Evolutionary conservation across 2,113 vertebrate species (phyloP).

Genomic region (Eulemur rufifrons): DNA sequence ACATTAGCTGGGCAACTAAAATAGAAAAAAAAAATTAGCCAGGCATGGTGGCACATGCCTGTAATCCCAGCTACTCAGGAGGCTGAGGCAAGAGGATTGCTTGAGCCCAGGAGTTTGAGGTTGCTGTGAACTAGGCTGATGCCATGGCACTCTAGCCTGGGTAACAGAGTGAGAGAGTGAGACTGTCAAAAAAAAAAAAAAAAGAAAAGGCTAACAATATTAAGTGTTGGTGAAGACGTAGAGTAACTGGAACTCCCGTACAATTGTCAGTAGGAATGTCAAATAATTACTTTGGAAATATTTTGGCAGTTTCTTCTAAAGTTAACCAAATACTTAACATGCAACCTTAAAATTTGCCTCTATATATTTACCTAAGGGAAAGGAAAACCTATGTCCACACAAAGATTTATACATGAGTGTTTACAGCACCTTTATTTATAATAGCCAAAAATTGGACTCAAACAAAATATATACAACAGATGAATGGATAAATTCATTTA

Average conservation of each 20-base stretch:
- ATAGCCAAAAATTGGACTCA: not conserved
- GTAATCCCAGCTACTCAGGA: no score
- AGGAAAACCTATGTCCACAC: not conserved
- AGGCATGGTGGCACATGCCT: no score
- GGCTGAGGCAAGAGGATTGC: no score
- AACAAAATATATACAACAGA: not conserved
- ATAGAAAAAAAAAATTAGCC: no score
- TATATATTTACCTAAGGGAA: not conserved
- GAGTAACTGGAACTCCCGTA: not conserved
- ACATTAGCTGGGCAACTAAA: no score
- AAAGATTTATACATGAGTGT: not conserved
- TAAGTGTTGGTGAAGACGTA: not conserved
- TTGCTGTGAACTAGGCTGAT: no score
- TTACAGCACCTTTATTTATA: not conserved
- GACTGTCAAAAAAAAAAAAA: no score
- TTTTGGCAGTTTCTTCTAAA: not conserved
- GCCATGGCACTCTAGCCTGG: no score
- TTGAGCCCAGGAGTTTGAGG: no score
- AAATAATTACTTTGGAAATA: not conserved
- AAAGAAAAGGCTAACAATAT: not conserved
- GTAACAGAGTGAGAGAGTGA: no score
- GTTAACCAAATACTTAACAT: not conserved
- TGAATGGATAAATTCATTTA: not conserved
- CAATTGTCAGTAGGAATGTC: not conserved
- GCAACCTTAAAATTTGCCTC: not conserved